A percentile compares a stretch with the other conserved stretches of the same genome.
These are phyloP conservation scores for Poeciliopsis infans DNA, from an alignment of 2,797 vertebrate genomes.

Conservation along the genomic window DNA sequence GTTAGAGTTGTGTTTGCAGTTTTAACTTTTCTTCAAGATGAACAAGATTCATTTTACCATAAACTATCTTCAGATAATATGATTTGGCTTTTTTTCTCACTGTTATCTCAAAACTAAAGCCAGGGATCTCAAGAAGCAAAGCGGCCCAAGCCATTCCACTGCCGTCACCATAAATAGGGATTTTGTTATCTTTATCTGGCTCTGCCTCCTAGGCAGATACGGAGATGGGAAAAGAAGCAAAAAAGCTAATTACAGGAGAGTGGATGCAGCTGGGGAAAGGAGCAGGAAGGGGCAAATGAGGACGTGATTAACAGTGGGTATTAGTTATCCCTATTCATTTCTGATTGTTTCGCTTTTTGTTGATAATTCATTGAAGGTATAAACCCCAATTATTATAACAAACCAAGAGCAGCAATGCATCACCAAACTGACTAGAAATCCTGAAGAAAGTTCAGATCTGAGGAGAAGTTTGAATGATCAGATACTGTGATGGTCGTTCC, in stretches of 20 bases:
- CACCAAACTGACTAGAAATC: neutral
- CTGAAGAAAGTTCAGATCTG: slow-evolving; percentile 12
- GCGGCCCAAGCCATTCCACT: neutral
- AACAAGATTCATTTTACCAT: neutral
- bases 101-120: neutral
- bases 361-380: neutral
- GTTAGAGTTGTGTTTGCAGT: neutral
- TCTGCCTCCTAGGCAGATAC: too few relatives aligned
- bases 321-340: neutral
- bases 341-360: neutral
- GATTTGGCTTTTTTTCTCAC: neutral
- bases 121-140: neutral
- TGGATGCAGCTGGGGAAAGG: too few relatives aligned
- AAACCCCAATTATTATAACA: neutral
- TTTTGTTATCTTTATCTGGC: neutral
- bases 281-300: too few relatives aligned
- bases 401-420: neutral
- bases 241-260: too few relatives aligned
- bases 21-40: neutral
- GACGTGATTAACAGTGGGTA: neutral
- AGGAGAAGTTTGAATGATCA: slow-evolving; percentile 6
- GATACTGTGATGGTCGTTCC: slow-evolving; percentile 16
- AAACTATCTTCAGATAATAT: neutral
- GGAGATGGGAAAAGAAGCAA: too few relatives aligned
- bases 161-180: too few relatives aligned